phyloP scores from a whole-genome alignment of 2,797 vertebrate genomes.

The Podargus strigoides region DNA sequence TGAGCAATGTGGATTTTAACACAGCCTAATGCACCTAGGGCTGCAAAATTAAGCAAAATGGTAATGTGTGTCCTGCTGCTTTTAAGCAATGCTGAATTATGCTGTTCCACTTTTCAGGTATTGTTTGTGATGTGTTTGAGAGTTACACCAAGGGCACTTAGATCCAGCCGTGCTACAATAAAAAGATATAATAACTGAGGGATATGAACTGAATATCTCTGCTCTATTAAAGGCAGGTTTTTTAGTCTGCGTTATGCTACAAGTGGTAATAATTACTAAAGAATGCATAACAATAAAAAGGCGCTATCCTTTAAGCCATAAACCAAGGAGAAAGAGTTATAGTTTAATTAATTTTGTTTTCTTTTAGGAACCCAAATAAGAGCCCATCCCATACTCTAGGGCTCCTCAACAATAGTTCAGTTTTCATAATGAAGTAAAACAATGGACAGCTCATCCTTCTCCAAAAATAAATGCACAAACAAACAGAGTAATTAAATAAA shows the following conservation, averaged over 20 bases:
- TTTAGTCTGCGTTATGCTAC: background rate
- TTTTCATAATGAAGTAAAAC: slow-evolving; percentile 37
- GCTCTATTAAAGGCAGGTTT: background rate
- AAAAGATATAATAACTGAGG: background rate
- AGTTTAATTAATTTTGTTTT: slow-evolving; percentile 55
- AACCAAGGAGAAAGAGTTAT: slow-evolving; percentile 26
- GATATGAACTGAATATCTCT: background rate
- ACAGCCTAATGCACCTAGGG: background rate
- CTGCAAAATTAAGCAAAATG: background rate
- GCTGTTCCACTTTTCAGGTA: background rate
- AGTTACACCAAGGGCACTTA: background rate
- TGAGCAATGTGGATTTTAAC: background rate
- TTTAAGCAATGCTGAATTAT: background rate
- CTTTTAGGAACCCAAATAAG: slow-evolving; percentile 20
- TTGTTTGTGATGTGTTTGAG: background rate
- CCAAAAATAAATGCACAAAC: slow-evolving; percentile 55
- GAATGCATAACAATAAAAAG: slow-evolving; percentile 33
- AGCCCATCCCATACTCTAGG: background rate
- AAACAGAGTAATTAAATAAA: slow-evolving; percentile 48
- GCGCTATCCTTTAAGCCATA: slow-evolving; percentile 30
- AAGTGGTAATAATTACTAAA: slow-evolving; percentile 39
- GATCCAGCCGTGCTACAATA: background rate
- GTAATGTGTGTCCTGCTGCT: background rate
- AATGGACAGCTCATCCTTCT: slow-evolving; percentile 36
- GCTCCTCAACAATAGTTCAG: background rate